Percentiles rank a stretch among this genome's conserved stretches.
Evolutionary conservation across 2,113 vertebrate species (phyloP).

Genomic region (Benitochromis conjunctus): DNA sequence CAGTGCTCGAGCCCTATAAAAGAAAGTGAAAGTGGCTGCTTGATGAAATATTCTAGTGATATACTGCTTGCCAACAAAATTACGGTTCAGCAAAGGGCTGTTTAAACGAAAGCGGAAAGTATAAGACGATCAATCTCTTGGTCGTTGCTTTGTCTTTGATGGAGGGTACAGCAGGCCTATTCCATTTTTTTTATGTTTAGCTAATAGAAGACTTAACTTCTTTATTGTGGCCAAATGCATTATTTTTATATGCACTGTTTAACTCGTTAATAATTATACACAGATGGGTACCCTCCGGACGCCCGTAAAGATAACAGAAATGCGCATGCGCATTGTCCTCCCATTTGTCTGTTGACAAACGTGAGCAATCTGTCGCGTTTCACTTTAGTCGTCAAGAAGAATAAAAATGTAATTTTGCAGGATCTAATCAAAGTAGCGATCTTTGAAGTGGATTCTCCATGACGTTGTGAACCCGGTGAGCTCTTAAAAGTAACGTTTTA

Average conservation of each 20-base stretch:
- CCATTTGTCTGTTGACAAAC: constrained; percentile 52
- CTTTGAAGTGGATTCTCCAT: not conserved
- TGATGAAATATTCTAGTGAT: not conserved
- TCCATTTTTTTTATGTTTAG: not conserved
- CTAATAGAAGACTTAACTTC: not conserved
- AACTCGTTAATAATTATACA: not conserved
- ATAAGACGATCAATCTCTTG: not conserved
- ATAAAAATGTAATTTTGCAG: constrained; percentile 22
- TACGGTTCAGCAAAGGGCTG: not conserved
- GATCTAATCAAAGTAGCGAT: not conserved
- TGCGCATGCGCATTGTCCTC: constrained; percentile 17
- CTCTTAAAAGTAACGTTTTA: not conserved
- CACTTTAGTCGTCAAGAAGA: not conserved
- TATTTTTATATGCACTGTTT: not conserved
- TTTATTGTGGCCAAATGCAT: not conserved
- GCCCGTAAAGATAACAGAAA: not conserved
- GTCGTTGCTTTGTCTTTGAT: not conserved
- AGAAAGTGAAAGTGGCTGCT: not conserved
- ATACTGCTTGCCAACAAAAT: not conserved
- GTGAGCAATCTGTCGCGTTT: constrained; percentile 16
- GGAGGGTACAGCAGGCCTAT: fast-evolving
- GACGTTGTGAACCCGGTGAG: constrained; percentile 29
- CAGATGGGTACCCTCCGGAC: not conserved
- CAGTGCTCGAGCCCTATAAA: too few species aligned
- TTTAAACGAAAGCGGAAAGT: not conserved